These are phyloP conservation scores for Cynoglossus semilaevis DNA, from an alignment of 2,113 vertebrate genomes.

Conservation along the genomic window DNA sequence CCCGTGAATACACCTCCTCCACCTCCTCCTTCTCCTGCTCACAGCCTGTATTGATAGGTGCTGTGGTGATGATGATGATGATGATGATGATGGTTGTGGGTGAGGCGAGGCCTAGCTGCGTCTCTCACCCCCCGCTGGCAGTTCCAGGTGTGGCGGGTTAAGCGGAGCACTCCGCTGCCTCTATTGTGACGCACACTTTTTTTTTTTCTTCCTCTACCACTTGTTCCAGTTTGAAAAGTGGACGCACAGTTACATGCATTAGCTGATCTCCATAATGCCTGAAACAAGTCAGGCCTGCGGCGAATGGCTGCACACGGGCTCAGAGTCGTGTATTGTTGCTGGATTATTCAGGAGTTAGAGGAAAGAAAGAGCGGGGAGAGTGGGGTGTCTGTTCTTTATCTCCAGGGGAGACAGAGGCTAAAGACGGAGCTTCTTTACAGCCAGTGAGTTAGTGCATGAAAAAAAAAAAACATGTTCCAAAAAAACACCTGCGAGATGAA, in stretches of 20 bases:
- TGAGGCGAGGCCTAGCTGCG: slow-evolving; percentile 12
- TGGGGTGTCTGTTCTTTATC: slow-evolving; percentile 78
- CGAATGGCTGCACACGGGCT: slow-evolving; percentile 81
- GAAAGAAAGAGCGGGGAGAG: slow-evolving; percentile 54
- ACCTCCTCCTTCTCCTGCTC: slow-evolving; percentile 32
- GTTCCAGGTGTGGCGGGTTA: slow-evolving; percentile 85
- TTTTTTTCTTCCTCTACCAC: slow-evolving; percentile 74
- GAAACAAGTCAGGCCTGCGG: slow-evolving; percentile 79
- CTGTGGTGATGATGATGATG: slow-evolving; percentile 9
- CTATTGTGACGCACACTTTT: slow-evolving; percentile 80
- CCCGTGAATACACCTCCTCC: slow-evolving; percentile 65
- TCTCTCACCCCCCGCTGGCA: slow-evolving; percentile 71
- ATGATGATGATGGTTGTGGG: slow-evolving; percentile 43
- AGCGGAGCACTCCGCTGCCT: slow-evolving; percentile 68
- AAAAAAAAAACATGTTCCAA: slow-evolving; percentile 34
- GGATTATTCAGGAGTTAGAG: slow-evolving; percentile 85
- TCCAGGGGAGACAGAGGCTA: slow-evolving; percentile 72
- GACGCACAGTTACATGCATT: slow-evolving; percentile 81
- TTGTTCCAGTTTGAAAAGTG: slow-evolving; percentile 75
- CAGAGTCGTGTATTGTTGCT: slow-evolving; percentile 84
- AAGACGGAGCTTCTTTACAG: slow-evolving; percentile 64
- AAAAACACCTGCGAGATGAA: slow-evolving; percentile 65
- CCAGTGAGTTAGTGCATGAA: slow-evolving; percentile 55
- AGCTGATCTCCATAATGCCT: slow-evolving; percentile 84
- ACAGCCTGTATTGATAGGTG: slow-evolving; percentile 71